These are phyloP conservation scores for Alethe castanea DNA, from an alignment of 2,113 vertebrate species.

Conservation along the genomic window DNA sequence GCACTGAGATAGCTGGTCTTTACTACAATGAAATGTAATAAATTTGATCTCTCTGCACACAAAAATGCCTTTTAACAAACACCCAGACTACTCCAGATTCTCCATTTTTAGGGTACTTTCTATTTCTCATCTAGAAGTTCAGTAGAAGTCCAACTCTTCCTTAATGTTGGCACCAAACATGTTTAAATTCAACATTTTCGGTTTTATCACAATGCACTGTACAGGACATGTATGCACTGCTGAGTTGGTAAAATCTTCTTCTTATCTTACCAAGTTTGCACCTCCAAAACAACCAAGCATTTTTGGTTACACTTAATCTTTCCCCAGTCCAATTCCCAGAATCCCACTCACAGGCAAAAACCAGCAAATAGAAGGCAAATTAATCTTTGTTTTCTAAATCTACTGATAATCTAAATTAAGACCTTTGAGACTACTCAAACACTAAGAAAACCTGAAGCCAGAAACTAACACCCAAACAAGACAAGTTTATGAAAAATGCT, in stretches of 20 bases:
- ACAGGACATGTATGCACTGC: neutral
- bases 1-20: neutral
- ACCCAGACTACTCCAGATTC: neutral
- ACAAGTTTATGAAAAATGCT: neutral
- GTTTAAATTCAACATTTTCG: neutral
- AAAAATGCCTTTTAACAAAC: neutral
- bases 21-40: neutral
- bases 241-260: neutral
- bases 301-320: neutral
- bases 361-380: neutral
- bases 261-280: neutral
- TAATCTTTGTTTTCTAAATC: neutral
- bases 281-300: neutral
- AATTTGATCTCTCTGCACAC: neutral
- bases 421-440: neutral
- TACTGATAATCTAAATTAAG: neutral
- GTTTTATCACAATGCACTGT: neutral
- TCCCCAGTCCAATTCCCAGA: neutral
- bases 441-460: fast-evolving
- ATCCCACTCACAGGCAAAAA: neutral
- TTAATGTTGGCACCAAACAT: neutral
- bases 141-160: neutral
- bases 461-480: neutral
- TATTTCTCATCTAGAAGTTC: neutral
- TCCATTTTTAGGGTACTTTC: neutral